Base-by-base conservation (phyloP, 2,797 vertebrate genomes). In the Leuciscus waleckii region DNA sequence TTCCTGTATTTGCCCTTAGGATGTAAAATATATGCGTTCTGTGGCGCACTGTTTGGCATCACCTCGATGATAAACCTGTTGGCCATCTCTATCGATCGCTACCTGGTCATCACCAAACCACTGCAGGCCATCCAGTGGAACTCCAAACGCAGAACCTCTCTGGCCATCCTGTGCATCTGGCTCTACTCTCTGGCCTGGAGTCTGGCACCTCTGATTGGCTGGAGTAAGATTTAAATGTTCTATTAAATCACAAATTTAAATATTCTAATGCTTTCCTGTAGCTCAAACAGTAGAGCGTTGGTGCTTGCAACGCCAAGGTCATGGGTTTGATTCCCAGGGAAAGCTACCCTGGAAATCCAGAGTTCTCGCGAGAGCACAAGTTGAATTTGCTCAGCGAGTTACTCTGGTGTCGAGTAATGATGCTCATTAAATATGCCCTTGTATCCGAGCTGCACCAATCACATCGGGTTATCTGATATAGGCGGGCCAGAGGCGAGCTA, bases 21-120 rank as follows among this genome's bases (percentile, higher is more conserved):
- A 17, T 98, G 97, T 81, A 96, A 99, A 89, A 91, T 98, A 90
- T 98, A 99, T 67, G 97, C 96, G 19, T 99, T 99, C 95, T 98
- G 97, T 2, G 96, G 98, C 1, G 97, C 98, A 82, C 93, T 99
- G 81, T 99, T 98, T 87, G 97, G 97, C 86, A 97, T 98, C 88
- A 92, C 96, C 81, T 99, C 97, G 88, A 99, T 99, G 98, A 97
- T 98, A 74, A 99, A 96, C 88, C 94, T 99, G 85, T 94, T 93
- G 90, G 97, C 96, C 91, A 98, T 99, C 92, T 96, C 97, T n/a
- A 92, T 97, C 79, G 97, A 98, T 93, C 96, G 97, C 82, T 98
- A 98, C 88, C 91, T 98, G 91, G 98, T 97, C 75, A 98, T 99
- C 95, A 98, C 97, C 8, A 97, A 93, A 77, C 97, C 97, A 1